A percentile compares a stretch with the other conserved stretches of the same genome.
phyloP scores from a whole-genome alignment of 2,797 vertebrate genomes.

The Sebastes oblongus region DNA sequence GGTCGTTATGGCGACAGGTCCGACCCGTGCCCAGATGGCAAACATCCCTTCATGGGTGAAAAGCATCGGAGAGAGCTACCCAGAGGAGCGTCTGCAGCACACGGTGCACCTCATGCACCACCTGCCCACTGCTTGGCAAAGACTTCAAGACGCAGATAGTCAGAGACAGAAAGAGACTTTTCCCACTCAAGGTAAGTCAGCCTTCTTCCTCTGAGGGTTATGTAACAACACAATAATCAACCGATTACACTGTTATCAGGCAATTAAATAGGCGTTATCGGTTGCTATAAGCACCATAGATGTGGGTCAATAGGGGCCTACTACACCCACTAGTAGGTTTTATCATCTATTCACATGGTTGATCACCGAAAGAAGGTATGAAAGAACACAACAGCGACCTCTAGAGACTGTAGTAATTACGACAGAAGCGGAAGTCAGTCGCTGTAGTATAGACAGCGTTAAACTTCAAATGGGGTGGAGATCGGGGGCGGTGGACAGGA shows the following conservation, averaged over 20 bases:
- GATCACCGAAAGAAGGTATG: too few relatives aligned
- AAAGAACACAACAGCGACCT: too few relatives aligned
- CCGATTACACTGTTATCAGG: neutral
- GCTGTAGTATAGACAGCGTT: too few relatives aligned
- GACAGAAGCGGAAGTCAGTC: too few relatives aligned
- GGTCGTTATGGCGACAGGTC: slow-evolving; percentile 82
- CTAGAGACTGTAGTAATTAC: too few relatives aligned
- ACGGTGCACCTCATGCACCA: slow-evolving; percentile 82
- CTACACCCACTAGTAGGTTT: too few relatives aligned
- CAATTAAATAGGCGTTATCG: neutral
- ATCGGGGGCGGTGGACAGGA: too few relatives aligned
- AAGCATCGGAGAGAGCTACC: slow-evolving; percentile 76
- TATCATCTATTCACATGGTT: too few relatives aligned
- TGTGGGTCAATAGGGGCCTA: too few relatives aligned
- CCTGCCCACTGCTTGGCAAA: slow-evolving; percentile 42
- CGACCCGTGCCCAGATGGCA: slow-evolving; percentile 82
- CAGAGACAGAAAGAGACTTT: slow-evolving; percentile 3
- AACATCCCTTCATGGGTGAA: slow-evolving; percentile 82
- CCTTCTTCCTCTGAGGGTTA: neutral
- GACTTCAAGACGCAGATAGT: slow-evolving; percentile 19
- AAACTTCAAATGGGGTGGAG: too few relatives aligned
- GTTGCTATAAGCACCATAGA: neutral
- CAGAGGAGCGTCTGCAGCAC: slow-evolving; percentile 80
- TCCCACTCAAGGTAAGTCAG: slow-evolving; percentile 51
- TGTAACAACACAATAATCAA: neutral